phyloP scores from a whole-genome alignment of 1,140 invertebrate species.

The Phymastichus coffea region DNA sequence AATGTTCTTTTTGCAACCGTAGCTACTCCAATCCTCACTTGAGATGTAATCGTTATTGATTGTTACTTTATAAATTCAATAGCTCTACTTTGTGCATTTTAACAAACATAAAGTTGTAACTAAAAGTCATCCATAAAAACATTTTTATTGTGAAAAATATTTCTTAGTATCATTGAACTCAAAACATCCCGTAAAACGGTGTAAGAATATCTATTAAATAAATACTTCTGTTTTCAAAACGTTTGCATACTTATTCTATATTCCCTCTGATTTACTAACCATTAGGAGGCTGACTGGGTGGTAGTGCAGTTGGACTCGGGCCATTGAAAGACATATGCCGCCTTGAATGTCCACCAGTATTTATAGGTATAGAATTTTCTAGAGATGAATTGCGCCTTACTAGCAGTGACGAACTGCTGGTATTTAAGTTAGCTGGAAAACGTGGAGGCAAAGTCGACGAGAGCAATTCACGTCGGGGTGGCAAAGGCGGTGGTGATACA shows the following conservation, averaged over 20 bases:
- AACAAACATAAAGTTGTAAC: too few relatives aligned
- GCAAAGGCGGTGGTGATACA: conserved; percentile 64
- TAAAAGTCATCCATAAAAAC: too few relatives aligned
- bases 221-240: too few relatives aligned
- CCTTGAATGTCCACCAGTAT: conserved; percentile 37
- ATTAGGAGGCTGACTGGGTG: conserved; percentile 50
- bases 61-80: not conserved
- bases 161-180: too few relatives aligned
- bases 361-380: conserved; percentile 42
- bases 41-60: too few relatives aligned
- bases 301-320: conserved; percentile 51
- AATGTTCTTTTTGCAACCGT: too few relatives aligned
- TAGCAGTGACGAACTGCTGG: conserved; percentile 45
- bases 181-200: too few relatives aligned
- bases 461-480: conserved; percentile 58
- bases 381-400: conserved; percentile 54
- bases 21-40: too few relatives aligned
- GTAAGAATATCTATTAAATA: too few relatives aligned
- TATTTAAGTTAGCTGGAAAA: conserved; percentile 46
- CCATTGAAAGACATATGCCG: conserved; percentile 55
- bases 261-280: conserved; percentile 33
- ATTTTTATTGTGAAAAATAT: too few relatives aligned
- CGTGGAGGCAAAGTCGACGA: conserved; percentile 52
- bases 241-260: not conserved
- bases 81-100: not conserved